Percentiles rank a stretch among this genome's conserved stretches.
These are phyloP conservation scores for Paralichthys olivaceus DNA, from an alignment of 2,113 vertebrate species.

Conservation along the genomic window DNA sequence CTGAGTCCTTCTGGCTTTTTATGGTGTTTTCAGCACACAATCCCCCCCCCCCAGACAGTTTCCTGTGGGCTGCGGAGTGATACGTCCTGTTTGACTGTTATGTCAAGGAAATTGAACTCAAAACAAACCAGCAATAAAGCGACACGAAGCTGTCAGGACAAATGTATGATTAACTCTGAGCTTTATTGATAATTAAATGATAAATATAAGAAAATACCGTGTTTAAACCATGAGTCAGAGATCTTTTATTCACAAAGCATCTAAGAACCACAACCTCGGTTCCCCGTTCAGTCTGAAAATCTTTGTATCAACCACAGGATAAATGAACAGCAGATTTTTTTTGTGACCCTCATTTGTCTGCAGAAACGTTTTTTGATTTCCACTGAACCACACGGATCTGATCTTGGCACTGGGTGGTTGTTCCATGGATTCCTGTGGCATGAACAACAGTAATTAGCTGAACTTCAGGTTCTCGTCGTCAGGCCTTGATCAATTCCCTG, in stretches of 20 bases:
- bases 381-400: background rate
- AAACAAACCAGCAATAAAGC: background rate
- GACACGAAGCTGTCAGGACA: background rate
- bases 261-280: too few relatives aligned
- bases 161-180: background rate
- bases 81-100: background rate
- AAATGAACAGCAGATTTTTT: too few relatives aligned
- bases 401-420: conserved; percentile 11
- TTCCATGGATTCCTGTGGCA: conserved; percentile 17
- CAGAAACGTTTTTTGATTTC: background rate
- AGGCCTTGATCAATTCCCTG: conserved; percentile 38
- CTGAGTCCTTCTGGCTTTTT: background rate
- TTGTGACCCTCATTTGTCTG: too few relatives aligned
- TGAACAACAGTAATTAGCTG: conserved; percentile 35
- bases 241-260: too few relatives aligned
- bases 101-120: background rate
- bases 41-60: background rate
- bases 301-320: too few relatives aligned
- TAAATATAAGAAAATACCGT: background rate
- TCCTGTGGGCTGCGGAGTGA: background rate
- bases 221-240: too few relatives aligned
- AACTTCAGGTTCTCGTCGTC: conserved; percentile 15
- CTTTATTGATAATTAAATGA: background rate
- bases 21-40: background rate
- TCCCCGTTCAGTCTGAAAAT: too few relatives aligned